These are phyloP conservation scores for Harpalus rubripes DNA, from an alignment of 2,888 invertebrate species.

Conservation along the genomic window DNA sequence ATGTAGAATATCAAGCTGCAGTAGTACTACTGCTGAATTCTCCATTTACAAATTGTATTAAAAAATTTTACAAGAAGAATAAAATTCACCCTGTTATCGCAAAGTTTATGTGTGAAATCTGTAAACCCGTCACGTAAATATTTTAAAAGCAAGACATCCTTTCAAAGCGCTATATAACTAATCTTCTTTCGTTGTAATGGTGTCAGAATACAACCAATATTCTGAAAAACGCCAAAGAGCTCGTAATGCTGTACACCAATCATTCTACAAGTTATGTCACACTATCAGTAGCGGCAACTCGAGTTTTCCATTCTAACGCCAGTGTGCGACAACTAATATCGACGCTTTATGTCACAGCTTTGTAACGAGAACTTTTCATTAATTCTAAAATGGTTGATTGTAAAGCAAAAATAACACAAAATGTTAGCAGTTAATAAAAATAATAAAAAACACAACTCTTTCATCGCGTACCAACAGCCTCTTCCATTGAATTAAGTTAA, in stretches of 20 bases:
- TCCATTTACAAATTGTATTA: no score
- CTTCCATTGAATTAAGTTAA: no score
- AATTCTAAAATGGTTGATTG: neutral
- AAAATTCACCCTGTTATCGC: no score
- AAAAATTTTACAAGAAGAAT: no score
- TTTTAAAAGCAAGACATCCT: no score
- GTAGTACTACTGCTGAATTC: no score
- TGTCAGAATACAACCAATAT: conserved; percentile 22
- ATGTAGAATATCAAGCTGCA: neutral
- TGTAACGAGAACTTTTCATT: neutral
- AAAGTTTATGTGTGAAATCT: no score
- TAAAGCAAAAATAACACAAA: no score
- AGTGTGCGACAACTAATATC: conserved; percentile 26
- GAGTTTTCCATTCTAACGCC: neutral
- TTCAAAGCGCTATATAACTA: neutral
- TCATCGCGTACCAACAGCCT: no score
- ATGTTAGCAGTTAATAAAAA: no score
- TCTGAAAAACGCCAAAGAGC: conserved; percentile 36
- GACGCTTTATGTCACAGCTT: conserved; percentile 24
- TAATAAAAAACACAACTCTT: no score
- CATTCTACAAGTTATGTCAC: conserved; percentile 29
- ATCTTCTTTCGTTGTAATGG: conserved; percentile 14
- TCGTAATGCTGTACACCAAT: conserved; percentile 31
- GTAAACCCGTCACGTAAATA: no score
- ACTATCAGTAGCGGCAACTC: neutral